Base-by-base conservation (phyloP, 2,888 invertebrate genomes). In the Phaedon cochleariae region DNA sequence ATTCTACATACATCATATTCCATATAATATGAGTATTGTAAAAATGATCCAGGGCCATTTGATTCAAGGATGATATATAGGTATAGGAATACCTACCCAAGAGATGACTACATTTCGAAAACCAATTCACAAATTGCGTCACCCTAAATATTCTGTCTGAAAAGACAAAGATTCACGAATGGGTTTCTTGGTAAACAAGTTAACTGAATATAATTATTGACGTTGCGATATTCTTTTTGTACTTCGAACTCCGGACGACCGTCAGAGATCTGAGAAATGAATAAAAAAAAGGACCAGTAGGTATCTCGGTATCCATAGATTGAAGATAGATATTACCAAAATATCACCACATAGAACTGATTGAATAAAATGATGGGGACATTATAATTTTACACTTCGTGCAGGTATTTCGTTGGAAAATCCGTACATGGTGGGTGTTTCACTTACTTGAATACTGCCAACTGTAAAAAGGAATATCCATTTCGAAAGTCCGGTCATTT, bases 391-490 rank as follows among this genome's bases (percentile, higher is more conserved):
- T n/a, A n/a, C n/a, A n/a, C n/a, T n/a, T n/a, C n/a, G n/a, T n/a
- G n/a, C n/a, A n/a, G n/a, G n/a, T n/a, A n/a, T n/a, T n/a, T n/a
- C n/a, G n/a, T n/a, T n/a, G n/a, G n/a, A n/a, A n/a, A n/a, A n/a
- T n/a, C n/a, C n/a, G n/a, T n/a, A n/a, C n/a, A n/a, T n/a, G n/a
- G n/a, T n/a, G n/a, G 26, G 26, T 5, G 4, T 26, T 7, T 20
- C 52, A 75, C 75, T 77, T 71, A 78, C 78, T 57, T 74, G 71
- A 48, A 74, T 70, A 59, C 64, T 59, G 20, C 71, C 59, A 51
- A 74, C 58, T 54, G 64, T 64, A 18, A 76, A 51, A 21, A 74
- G 29, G 31, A 74, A 54, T 26, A 73, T 37, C 66, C 71, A 73
- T 69, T 68, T 69, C 52, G 61, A 49, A 20, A 61, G 34, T 26